Conservation (phyloP, 2,797 vertebrate genomes). For the Poecilia picta region DNA sequence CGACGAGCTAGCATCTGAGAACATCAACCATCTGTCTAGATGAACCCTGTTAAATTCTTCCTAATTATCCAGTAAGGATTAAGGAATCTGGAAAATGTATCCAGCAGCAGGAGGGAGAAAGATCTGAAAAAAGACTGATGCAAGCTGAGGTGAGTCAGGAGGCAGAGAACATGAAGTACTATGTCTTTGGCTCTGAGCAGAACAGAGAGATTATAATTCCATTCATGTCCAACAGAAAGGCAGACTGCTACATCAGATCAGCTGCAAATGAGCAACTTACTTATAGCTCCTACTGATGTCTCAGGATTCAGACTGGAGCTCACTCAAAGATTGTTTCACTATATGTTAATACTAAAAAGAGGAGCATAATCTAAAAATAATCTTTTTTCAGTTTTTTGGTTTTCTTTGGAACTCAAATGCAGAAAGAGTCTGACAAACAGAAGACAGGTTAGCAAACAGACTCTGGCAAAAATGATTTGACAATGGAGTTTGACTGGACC, state of each 20-base stretch:
- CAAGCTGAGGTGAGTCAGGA: conserved; percentile 26
- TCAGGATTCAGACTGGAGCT: neutral
- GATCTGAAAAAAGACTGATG: conserved; percentile 32
- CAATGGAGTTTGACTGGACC: neutral
- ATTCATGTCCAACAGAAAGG: conserved; percentile 51
- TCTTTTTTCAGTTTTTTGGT: neutral
- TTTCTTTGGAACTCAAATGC: neutral
- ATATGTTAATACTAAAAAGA: neutral
- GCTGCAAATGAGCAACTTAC: conserved; percentile 39
- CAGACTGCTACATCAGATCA: conserved; percentile 34
- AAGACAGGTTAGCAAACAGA: neutral
- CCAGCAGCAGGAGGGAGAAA: conserved; percentile 13
- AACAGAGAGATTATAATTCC: conserved; percentile 61
- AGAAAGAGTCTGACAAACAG: neutral
- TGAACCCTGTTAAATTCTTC: neutral
- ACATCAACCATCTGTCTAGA: neutral
- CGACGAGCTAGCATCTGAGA: neutral
- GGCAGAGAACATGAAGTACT: conserved; percentile 33
- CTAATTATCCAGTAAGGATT: conserved; percentile 15
- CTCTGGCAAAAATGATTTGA: neutral
- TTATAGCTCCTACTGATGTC: conserved; percentile 28
- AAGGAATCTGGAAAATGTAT: conserved; percentile 16
- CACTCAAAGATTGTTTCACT: neutral
- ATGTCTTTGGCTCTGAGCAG: conserved; percentile 40
- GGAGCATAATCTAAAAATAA: neutral